phyloP scores from a whole-genome alignment of 2,113 vertebrate species.

The Monarcha castaneiventris region DNA sequence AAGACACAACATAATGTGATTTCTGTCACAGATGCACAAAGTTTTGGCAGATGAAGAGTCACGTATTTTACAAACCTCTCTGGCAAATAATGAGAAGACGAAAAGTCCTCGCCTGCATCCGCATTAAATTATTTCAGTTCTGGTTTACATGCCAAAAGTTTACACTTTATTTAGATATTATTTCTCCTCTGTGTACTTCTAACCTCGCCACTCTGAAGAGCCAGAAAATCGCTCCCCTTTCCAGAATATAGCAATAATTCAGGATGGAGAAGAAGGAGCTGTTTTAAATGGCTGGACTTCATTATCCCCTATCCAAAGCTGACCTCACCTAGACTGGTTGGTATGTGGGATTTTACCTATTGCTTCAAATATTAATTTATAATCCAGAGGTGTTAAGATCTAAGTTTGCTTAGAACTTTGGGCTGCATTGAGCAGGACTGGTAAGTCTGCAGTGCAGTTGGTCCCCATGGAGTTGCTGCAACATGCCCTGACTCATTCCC shows the following conservation, averaged over 20 bases:
- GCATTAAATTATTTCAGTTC: conserved; percentile 5
- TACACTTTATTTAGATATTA: background rate
- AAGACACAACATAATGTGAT: background rate
- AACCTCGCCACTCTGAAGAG: background rate
- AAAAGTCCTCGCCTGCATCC: background rate
- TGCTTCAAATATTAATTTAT: background rate
- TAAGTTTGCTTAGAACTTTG: background rate
- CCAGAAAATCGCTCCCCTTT: background rate
- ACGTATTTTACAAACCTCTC: background rate
- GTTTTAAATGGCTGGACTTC: background rate
- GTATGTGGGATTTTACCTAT: background rate
- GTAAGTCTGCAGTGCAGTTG: background rate
- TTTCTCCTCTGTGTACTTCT: conserved; percentile 6
- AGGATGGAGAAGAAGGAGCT: background rate
- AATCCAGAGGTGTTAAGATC: background rate
- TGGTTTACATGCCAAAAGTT: conserved; percentile 8
- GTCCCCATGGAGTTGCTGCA: background rate
- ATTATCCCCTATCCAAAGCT: background rate
- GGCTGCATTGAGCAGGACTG: background rate
- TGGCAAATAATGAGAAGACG: conserved; percentile 16
- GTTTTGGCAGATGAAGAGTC: background rate
- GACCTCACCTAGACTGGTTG: background rate
- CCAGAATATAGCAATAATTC: background rate
- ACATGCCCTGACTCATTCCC: rapidly evolving
- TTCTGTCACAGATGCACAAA: background rate